Conservation (phyloP, 2,797 vertebrate species). For the Telmatherina bonti region DNA sequence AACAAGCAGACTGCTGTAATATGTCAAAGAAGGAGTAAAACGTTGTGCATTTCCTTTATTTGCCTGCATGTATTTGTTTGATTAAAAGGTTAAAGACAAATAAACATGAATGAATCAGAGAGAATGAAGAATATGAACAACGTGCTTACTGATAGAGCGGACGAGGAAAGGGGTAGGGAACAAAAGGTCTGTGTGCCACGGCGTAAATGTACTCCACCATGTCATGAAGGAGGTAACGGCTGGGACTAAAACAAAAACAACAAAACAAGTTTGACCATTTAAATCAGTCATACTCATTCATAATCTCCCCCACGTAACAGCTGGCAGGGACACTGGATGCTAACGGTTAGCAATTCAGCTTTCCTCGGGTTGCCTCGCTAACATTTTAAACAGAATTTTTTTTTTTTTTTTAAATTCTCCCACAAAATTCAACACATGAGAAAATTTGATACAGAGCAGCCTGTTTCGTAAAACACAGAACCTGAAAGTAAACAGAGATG, state of each 20-base stretch:
- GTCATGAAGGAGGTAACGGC: slow-evolving; percentile 91
- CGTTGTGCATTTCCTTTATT: neutral
- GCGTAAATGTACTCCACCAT: slow-evolving; percentile 90
- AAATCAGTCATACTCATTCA: neutral
- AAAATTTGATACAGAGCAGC: no score
- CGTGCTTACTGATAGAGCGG: slow-evolving; percentile 89
- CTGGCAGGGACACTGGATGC: no score
- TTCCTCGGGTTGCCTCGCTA: no score
- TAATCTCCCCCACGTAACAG: neutral
- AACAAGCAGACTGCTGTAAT: no score
- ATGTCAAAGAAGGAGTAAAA: no score
- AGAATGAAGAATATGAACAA: neutral
- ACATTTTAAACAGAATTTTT: no score
- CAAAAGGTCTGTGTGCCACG: slow-evolving; percentile 82
- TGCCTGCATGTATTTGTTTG: neutral
- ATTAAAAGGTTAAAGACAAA: neutral
- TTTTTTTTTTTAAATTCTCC: no score
- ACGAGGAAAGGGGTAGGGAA: slow-evolving; percentile 88
- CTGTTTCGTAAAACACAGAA: no score
- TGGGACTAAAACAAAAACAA: slow-evolving; percentile 81
- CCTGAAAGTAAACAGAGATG: no score
- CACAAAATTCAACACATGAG: no score
- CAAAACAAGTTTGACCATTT: neutral
- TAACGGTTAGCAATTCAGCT: no score
- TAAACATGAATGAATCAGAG: rapidly evolving